phyloP scores from a whole-genome alignment of 1,140 invertebrate species.

The Drosophila kanapiae region DNA sequence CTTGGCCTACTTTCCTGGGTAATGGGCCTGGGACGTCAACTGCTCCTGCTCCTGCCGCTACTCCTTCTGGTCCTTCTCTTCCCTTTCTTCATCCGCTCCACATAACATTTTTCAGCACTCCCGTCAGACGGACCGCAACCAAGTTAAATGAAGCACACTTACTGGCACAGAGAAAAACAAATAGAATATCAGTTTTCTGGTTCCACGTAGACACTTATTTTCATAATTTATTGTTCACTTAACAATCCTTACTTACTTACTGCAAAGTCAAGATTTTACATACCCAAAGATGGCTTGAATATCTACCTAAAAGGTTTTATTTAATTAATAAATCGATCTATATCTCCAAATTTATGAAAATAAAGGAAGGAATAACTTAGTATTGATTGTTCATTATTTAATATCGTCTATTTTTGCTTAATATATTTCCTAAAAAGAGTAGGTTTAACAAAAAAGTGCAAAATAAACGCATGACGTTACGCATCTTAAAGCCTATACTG shows the following conservation, averaged over 20 bases:
- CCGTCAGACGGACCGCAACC: conserved; percentile 68
- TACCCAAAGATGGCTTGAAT: too few species aligned
- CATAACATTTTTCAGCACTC: conserved; percentile 34
- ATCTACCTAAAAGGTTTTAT: too few species aligned
- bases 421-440: too few species aligned
- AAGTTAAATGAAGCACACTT: conserved; percentile 76
- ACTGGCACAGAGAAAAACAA: conserved; percentile 1
- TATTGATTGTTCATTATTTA: not conserved
- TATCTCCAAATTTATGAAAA: not conserved
- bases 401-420: not conserved
- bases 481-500: too few species aligned
- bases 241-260: not conserved
- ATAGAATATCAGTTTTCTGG: not conserved
- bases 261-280: not conserved
- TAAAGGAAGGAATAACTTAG: rapidly evolving
- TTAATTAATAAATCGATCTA: not conserved
- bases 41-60: conserved; percentile 3
- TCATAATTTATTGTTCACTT: not conserved
- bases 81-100: conserved; percentile 11
- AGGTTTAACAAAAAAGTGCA: too few species aligned
- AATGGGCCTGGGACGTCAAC: conserved; percentile 74
- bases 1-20: conserved; percentile 74
- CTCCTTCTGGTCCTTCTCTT: not conserved
- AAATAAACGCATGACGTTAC: too few species aligned
- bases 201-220: not conserved